Base-by-base conservation (phyloP, 2,797 vertebrate genomes). In the Chromis chromis region DNA sequence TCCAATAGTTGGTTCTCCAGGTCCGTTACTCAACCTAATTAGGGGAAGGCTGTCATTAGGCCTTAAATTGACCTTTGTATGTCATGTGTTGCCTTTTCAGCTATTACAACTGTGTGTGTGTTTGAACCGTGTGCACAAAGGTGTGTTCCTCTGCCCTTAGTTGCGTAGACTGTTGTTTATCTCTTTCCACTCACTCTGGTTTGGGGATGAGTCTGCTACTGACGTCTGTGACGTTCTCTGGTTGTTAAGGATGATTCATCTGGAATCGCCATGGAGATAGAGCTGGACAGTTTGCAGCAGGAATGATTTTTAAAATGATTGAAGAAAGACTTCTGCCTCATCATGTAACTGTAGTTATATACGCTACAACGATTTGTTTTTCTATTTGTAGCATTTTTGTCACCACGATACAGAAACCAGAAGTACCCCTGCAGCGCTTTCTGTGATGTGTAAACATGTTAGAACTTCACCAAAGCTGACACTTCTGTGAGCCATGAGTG, bases 1-100 rank as follows among this genome's bases (percentile, higher is more conserved):
- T 2, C 96, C 97, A 11, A 88, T 95, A 0, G 86, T 94, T 59
- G 96, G 95, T 87, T 77, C 95, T 91, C 72, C 96, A 89, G 97
- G 98, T 99, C 89, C 89, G 91, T 86, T n/a, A 25, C 54, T 48
- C 22, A 70, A 16, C 46, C n/a, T 17, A 56, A 31, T 28, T 33
- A 65, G 42, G 40, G 42, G 16, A 46, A 36, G 10, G 9, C 33
- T 12, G 33, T 36, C 33, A 36, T 10, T 10, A 36, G 33, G 33
- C 8, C 73, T 31, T 48, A 55, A 71, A 28, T 44, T 19, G 28
- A 31, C 24, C 28, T 33, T 79, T 16, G 42, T 49, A 13, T 76
- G 22, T 55, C 25, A 39, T 3, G 19, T 55, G 13, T 49, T 31
- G 55, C 9, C 14, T 58, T 58, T 66, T 58, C 27, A 39, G 40